Evolutionary conservation across 2,797 vertebrate species (phyloP), one percentile per base, ranked within the genome.

Genomic region (Micrastur ruficollis): DNA sequence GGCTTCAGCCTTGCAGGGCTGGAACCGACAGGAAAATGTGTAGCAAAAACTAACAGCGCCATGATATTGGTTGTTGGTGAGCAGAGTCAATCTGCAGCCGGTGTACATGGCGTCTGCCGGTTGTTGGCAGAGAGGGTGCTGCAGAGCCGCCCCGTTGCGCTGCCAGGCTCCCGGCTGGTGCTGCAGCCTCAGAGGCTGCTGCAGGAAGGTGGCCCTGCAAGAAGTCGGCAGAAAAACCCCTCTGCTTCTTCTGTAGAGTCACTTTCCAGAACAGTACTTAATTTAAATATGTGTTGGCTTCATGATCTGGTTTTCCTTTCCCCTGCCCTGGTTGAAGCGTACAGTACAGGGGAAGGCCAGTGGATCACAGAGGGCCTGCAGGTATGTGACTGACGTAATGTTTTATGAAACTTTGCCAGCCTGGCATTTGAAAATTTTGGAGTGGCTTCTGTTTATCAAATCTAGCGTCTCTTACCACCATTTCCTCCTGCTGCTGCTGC

Each of bases 61-160:
- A 3, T 0, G 5, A 11, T 83, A 38, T 31, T 3, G 13, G 47
- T 47, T 34, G 23, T 52, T 44, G 56, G 32, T 22, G 90, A 31
- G 23, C 18, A 5, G 42, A 31, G 44, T 46, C 0, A 0, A 4
- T 50, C n/a, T 2, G 2, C 42, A 42, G 29, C 20, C 2, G 1
- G 29, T 17, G 42, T 21, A 7, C 0, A 0, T 44, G 62, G 19
- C 10, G 6, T 11, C 70, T 21, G 17, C 22, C 0, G 3, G 14
- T 19, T 52, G 10, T 13, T 52, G 34, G 25, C 34, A 21, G 42
- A 46, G 70, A 0, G 0, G 20, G 6, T 67, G 42, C 42, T 46
- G 42, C 59, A 38, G 49, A 53, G 14, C 31, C 4, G 3, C 12
- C 20, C 32, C 0, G 0, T 70, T 31, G 40, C 6, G 1, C 34